Evolutionary conservation across 2,888 invertebrate genomes (phyloP), one percentile per base, ranked within the genome.

Genomic region (Oligia strigilis): DNA sequence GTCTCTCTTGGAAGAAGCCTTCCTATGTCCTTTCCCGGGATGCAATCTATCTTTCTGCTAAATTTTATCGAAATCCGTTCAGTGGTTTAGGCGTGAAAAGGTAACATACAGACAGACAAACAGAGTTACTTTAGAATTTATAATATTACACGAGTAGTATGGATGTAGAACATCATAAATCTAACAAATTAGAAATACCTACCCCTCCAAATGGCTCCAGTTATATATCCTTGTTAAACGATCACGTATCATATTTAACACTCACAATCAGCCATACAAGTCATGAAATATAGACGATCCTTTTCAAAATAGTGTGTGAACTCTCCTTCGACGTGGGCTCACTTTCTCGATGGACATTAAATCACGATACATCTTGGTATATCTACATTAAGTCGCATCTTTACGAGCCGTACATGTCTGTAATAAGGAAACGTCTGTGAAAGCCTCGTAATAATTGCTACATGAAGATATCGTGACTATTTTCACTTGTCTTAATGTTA

Each of bases 361-460:
- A 66, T 77, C 49, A 73, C 70, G 80, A 75, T 65, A 78, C 80
- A 70, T 78, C 77, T 77, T 72, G 60, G 69, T 82, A 64, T 75
- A 49, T 66, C 36, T 64, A 82, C 65, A 82, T 86, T 82, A 70
- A 82, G 65, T 14, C 75, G 40, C 67, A 70, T 75, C 55, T 84
- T 83, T 74, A 87, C 60, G 83, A 86, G 55, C 84, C 79, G 88
- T 71, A 79, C 83, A 55, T 67, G 62, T n/a, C 62, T 23, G 75
- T 76, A 71, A 86, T 77, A 72, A 85, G 86, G 88, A 86, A 88
- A 78, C 58, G 40, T 65, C 62, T 77, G 77, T 52, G 78, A 85
- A 77, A 77, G 74, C 77, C 19, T 74, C 78, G 74, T 52, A 76
- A 67, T 84, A 80, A 77, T 87, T 79, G 71, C 76, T 78, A 79